Conservation (phyloP, 1,140 invertebrate species). For the Aphelinus atriplicis region DNA sequence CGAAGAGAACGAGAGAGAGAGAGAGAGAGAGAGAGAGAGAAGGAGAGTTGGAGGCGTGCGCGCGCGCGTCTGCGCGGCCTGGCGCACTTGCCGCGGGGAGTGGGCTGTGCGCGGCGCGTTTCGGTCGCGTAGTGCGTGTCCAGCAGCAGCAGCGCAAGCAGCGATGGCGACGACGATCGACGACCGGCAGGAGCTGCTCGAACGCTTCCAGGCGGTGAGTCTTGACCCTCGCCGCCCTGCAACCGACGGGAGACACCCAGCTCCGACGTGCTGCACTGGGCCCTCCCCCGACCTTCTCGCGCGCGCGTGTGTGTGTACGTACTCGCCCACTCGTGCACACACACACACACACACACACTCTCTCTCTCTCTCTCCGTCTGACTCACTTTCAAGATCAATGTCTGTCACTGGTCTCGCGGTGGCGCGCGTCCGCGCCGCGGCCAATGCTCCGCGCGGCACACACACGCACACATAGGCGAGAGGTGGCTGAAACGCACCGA, state of each 20-base stretch:
- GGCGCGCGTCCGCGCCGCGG: too few species aligned
- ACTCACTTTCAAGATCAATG: neutral
- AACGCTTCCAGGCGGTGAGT: constrained; percentile 62
- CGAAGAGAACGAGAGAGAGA: neutral
- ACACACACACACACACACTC: too few species aligned
- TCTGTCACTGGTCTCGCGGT: too few species aligned
- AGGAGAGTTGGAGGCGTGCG: neutral
- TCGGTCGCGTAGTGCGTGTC: neutral
- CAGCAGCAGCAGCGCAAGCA: constrained; percentile 38
- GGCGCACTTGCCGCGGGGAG: neutral
- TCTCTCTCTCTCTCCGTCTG: neutral
- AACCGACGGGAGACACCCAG: too few species aligned
- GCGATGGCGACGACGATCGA: constrained; percentile 62
- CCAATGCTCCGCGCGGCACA: too few species aligned
- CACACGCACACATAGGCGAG: too few species aligned
- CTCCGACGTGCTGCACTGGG: too few species aligned
- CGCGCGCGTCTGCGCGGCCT: neutral
- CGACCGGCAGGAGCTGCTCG: constrained; percentile 62
- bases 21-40: neutral
- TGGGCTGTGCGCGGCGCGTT: neutral
- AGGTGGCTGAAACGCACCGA: too few species aligned
- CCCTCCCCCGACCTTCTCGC: neutral
- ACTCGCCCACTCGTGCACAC: too few species aligned
- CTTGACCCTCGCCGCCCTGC: neutral
- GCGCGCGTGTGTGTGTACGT: too few species aligned